A percentile compares a stretch with the other conserved stretches of the same genome.
phyloP scores from a whole-genome alignment of 1,140 invertebrate species.

The Ctenoplectra terminalis region DNA sequence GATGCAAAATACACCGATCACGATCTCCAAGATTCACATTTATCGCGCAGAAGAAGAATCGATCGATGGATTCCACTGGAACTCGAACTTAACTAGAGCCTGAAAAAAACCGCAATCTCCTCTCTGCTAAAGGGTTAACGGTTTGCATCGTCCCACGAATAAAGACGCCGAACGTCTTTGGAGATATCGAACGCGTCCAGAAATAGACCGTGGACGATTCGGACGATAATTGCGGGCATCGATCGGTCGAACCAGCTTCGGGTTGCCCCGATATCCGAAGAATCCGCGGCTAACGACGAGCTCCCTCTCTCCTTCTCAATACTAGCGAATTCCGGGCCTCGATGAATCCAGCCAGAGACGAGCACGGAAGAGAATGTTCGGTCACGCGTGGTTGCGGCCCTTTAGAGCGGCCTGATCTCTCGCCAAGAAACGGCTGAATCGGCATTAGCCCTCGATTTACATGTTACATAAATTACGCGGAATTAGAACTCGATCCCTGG shows the following conservation, averaged over 20 bases:
- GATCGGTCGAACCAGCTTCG: slow-evolving; percentile 33
- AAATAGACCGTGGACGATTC: slow-evolving; percentile 53
- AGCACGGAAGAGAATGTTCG: slow-evolving; percentile 78
- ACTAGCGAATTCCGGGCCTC: slow-evolving; percentile 45
- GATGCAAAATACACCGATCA: too few relatives aligned
- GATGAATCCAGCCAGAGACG: slow-evolving; percentile 57
- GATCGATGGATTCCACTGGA: too few relatives aligned
- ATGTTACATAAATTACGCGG: slow-evolving; percentile 49
- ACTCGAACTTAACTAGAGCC: too few relatives aligned
- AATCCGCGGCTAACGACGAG: slow-evolving; percentile 48
- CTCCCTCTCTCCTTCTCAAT: not conserved
- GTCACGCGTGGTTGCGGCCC: slow-evolving; percentile 78
- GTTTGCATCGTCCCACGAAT: not conserved
- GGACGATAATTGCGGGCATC: slow-evolving; percentile 46
- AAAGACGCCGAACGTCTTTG: slow-evolving; percentile 1
- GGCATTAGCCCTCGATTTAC: slow-evolving; percentile 54
- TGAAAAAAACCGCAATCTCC: too few relatives aligned
- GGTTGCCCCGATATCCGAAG: slow-evolving; percentile 44
- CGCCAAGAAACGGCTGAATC: slow-evolving; percentile 52
- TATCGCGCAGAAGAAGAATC: too few relatives aligned
- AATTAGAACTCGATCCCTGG: not conserved
- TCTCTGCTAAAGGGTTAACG: slow-evolving; percentile 3
- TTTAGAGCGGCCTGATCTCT: slow-evolving; percentile 65
- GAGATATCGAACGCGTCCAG: slow-evolving; percentile 11
- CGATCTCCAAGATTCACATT: too few relatives aligned